Conservation (phyloP, 2,797 vertebrate species). For the Ceryle rudis region DNA sequence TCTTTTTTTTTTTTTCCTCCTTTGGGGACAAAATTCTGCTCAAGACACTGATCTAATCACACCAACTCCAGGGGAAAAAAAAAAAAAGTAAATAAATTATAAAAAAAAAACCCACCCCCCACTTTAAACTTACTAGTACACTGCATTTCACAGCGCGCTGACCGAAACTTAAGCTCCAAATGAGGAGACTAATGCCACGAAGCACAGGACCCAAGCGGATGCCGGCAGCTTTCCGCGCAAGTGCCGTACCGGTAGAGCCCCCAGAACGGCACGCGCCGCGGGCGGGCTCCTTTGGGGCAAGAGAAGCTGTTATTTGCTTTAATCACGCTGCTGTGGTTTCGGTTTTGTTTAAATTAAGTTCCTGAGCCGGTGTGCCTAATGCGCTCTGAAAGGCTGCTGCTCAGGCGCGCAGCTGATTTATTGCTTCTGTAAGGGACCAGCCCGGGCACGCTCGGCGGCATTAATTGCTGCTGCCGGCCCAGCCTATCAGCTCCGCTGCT, state of each 20-base stretch:
- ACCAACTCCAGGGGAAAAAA: not conserved
- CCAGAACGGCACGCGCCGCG: rapidly evolving
- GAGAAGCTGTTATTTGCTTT: not conserved
- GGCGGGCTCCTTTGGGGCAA: rapidly evolving
- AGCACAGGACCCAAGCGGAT: rapidly evolving
- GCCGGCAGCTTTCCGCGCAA: not conserved
- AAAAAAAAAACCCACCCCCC: not conserved
- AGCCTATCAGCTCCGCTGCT: rapidly evolving
- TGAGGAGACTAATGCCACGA: rapidly evolving
- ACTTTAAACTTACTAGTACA: too few relatives aligned
- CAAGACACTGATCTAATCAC: not conserved
- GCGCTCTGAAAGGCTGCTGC: not conserved
- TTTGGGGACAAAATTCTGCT: not conserved
- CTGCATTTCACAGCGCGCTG: not conserved
- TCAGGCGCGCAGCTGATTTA: not conserved
- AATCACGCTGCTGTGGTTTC: not conserved
- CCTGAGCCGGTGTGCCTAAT: not conserved
- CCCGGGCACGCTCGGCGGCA: not conserved
- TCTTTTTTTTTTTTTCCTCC: not conserved
- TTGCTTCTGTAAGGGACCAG: not conserved
- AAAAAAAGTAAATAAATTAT: not conserved
- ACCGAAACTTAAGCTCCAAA: not conserved
- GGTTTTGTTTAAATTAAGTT: not conserved
- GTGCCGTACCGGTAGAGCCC: rapidly evolving
- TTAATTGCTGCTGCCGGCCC: not conserved